Base-by-base conservation (phyloP, 2,113 vertebrate genomes). In the Jacana jacana region DNA sequence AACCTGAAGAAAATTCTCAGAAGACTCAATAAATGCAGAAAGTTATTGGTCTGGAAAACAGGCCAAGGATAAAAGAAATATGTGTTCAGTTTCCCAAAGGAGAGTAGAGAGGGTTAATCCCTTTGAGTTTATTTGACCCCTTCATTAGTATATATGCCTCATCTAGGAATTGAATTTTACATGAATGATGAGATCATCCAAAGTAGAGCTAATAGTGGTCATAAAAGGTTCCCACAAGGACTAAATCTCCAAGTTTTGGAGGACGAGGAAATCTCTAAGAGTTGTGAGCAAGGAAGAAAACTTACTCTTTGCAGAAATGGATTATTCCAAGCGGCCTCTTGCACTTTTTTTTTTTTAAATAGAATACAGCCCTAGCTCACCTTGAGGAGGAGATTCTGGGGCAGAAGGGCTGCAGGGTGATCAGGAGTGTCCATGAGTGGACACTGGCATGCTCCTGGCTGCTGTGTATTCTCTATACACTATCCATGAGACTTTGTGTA, bases 401-500 rank as follows among this genome's bases (percentile, higher is more conserved):
- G 7, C 2, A 5, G 33, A n/a, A 55, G 14, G 16, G 13, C 17
- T 82, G 23, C 2, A 4, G 8, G 15, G 35, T 65, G 44, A 46
- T 22, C 30, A 51, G 72, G 49, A 33, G 9, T 16, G 20, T 76
- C 46, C 23, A 4, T 6, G 15, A 66, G 2, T 5, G 11, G 39
- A 24, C 8, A 14, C 6, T 23, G 23, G 1, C 8, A 14, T 64
- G 57, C 10, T 61, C 30, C 54, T 71, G 44, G 23, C 57, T 63
- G 22, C 52, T 44, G 13, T 39, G n/a, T 22, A 24, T 69, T 24
- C 39, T 71, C n/a, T 37, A 0, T 2, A 3, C 13, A 25, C 13
- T 16, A n/a, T 52, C 25, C 0, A 1, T 0, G 0, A 4, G 17
- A 5, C 27, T 10, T 19, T 0, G 0, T 66, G 65, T 54, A 7